phyloP scores from a whole-genome alignment of 2,797 vertebrate species.

The Manis pentadactyla region DNA sequence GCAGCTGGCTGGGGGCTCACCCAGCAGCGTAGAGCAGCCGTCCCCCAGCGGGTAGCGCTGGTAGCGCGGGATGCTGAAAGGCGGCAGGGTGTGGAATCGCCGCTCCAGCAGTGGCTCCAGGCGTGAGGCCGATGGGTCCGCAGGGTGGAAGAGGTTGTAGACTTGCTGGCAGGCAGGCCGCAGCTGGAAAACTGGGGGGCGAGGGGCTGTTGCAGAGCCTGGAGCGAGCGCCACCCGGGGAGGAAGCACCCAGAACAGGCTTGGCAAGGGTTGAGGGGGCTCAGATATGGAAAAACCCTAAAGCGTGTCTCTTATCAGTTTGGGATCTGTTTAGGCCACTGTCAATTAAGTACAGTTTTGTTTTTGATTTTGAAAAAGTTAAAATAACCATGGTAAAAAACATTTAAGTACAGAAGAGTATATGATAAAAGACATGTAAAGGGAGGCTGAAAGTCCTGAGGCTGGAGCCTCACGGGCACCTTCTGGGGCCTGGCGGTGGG shows the following conservation, averaged over 20 bases:
- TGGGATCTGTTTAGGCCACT: background rate
- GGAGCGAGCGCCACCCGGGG: background rate
- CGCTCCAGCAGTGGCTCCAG: constrained; percentile 96
- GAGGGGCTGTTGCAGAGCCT: background rate
- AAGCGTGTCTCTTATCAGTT: background rate
- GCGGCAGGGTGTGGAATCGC: constrained; percentile 95
- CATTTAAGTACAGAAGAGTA: background rate
- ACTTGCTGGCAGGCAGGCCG: constrained; percentile 98
- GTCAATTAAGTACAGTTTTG: background rate
- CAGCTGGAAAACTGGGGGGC: constrained; percentile 92
- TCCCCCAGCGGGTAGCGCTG: constrained; percentile 97
- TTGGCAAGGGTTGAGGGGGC: too few species aligned
- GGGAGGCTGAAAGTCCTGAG: background rate
- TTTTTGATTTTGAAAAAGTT: background rate
- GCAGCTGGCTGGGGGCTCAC: constrained; percentile 84
- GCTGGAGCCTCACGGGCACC: background rate
- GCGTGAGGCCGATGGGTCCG: constrained; percentile 97
- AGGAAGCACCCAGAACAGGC: background rate
- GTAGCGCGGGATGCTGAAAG: constrained; percentile 96
- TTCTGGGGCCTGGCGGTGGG: background rate
- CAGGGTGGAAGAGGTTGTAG: constrained; percentile 98
- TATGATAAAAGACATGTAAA: background rate
- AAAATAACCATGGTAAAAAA: background rate
- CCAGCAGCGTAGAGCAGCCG: constrained; percentile 95
- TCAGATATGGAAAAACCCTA: background rate